phyloP scores from a whole-genome alignment of 2,113 vertebrate genomes.

The Alectura lathami region DNA sequence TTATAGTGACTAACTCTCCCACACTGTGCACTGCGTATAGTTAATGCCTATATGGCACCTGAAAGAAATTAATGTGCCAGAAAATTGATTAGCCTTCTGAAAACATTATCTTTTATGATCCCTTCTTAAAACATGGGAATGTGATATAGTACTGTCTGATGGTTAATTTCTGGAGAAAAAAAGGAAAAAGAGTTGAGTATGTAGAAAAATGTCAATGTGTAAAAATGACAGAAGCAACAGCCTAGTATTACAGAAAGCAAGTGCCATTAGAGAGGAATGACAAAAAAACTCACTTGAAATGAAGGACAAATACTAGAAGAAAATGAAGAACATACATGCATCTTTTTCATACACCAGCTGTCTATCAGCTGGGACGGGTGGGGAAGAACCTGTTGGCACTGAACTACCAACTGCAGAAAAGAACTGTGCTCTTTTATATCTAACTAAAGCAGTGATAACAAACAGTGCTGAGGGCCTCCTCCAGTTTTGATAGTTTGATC shows the following conservation, averaged over 20 bases:
- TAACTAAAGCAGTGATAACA: neutral
- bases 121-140: conserved; percentile 1
- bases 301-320: neutral
- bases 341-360: neutral
- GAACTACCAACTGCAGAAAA: neutral
- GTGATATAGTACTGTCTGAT: neutral
- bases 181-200: neutral
- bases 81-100: conserved; percentile 5
- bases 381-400: neutral
- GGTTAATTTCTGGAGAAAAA: neutral
- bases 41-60: conserved; percentile 24
- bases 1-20: conserved; percentile 61
- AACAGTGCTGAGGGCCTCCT: neutral
- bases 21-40: neutral
- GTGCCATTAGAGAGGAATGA: neutral
- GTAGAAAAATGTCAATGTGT: neutral
- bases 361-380: neutral
- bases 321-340: neutral
- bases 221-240: neutral
- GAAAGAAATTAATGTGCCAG: neutral
- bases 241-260: neutral
- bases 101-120: neutral
- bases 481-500: neutral
- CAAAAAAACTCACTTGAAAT: neutral
- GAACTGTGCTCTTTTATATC: neutral